Evolutionary conservation across 2,888 invertebrate genomes (phyloP), one percentile per base, ranked within the genome.

Genomic region (Leptura quadrifasciata): DNA sequence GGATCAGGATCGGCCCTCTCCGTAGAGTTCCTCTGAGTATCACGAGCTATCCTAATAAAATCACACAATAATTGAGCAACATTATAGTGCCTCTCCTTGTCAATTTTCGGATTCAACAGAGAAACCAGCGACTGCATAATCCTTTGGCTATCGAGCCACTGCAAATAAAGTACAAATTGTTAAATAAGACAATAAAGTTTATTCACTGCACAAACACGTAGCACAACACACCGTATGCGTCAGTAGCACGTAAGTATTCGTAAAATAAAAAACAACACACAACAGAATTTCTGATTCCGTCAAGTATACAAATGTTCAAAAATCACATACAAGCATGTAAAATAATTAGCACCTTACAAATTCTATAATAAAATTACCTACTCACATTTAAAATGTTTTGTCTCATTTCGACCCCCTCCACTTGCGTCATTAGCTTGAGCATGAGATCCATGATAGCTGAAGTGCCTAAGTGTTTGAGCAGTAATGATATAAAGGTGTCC

Each of bases 391-490:
- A 91, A 86, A 95, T 92, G 89, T 93, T 94, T 86, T 92, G 92
- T 85, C 94, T 92, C 88, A 94, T 92, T 84, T 94, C 94, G 80
- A 91, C 91, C 79, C 94, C 94, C 88, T 95, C 95, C 72, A 97
- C 94, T 85, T 95, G 93, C 80, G 95, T 95, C 89, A 97, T 94
- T 88, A 96, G 93, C 90, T 96, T 95, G 86, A 94, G 91, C 88
- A 97, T 93, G 85, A 97, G 93, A 92, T 98, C 98, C 92, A 97
- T 97, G 86, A 98, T 95, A 84, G 98, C 97, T 24, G 98, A 98
- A 65, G 97, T 98, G 86, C 96, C 95, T 87, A 98, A 93, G 91
- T 98, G 98, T 86, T 94, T 94, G 87, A 98, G 91, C 88, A 98
- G 92, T 88, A 95, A 93, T 82, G 95, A 94, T 88, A 98, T 93